Evolutionary conservation across 1,140 invertebrate species (phyloP), one percentile per base, ranked within the genome.

Genomic region (Penaeus japonicus): DNA sequence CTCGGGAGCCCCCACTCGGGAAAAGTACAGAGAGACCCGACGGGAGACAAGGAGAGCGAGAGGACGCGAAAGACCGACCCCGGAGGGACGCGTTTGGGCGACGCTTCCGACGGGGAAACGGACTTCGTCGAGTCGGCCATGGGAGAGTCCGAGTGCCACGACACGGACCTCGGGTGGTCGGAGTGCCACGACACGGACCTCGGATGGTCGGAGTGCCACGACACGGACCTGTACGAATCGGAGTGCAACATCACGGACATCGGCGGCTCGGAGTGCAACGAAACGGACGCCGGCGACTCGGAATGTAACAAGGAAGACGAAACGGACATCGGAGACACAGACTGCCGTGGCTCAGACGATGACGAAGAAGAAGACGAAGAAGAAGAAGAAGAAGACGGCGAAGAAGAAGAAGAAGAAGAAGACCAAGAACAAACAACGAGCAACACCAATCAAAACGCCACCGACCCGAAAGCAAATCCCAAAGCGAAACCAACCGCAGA

Each of bases 231-330:
- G n/a, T n/a, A n/a, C 12, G 82, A 70, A 22, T 79, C 75, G 53
- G 84, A 86, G 18, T 59, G 30, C 22, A 62, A 79, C 24, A 79
- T 73, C 82, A 81, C 79, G 5, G 65, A 82, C 39, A 15, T 82
- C 15, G 55, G 57, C 12, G 78, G 57, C n/a, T 57, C 84, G 20
- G 83, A 84, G 5, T 3, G 17, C 32, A 53, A 12, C 27, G 75
- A 79, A 22, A 78, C 53, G n/a, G 53, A 57, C 22, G 7, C 59
- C 22, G n/a, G 27, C 18, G 70, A 85, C 15, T 77, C 65, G 35
- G 85, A 87, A 4, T 80, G 54, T 27, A 77, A 77, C 22, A 47
- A 53, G n/a, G 32, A 22, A n/a, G 59, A 53, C 12, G 79, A 82
- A 54, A 82, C 78, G 2, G 85, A 87, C n/a, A 15, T 24, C 15